Evolutionary conservation across 2,113 vertebrate genomes (phyloP).

Genomic region (Alligator mississippiensis): DNA sequence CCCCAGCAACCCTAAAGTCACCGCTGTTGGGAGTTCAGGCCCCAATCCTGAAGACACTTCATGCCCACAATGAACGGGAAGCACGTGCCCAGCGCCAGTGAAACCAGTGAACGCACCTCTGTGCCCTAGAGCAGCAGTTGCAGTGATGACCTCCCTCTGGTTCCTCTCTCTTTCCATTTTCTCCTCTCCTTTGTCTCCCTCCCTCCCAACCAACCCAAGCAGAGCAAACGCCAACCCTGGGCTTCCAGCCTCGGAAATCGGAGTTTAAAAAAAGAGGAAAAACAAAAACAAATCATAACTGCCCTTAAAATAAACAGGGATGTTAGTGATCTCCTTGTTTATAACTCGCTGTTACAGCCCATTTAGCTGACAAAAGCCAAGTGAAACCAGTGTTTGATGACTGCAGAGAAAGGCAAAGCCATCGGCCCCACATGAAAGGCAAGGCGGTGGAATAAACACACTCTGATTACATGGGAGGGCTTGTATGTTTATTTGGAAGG

Average conservation of each 20-base stretch:
- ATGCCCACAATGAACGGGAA: rapidly evolving
- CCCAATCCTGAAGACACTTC: rapidly evolving
- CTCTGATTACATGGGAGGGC: constrained; percentile 50
- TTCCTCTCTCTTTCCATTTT: neutral
- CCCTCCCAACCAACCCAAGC: neutral
- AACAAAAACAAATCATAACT: neutral
- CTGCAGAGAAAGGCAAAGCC: constrained; percentile 28
- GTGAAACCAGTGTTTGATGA: constrained; percentile 40
- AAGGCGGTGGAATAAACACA: constrained; percentile 54
- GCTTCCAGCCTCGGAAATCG: neutral
- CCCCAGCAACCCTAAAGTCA: too few species aligned
- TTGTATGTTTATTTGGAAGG: neutral
- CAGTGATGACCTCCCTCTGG: neutral
- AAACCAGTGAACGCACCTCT: neutral
- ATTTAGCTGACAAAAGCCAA: constrained; percentile 59
- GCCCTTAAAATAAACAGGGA: constrained; percentile 30
- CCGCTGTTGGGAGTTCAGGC: too few species aligned
- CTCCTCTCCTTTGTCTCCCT: neutral
- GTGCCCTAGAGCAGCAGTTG: neutral
- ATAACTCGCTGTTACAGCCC: constrained; percentile 51
- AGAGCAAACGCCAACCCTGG: neutral
- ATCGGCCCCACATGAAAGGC: constrained; percentile 30
- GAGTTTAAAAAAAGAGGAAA: neutral
- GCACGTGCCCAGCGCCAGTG: rapidly evolving
- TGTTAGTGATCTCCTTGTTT: constrained; percentile 54